Evolutionary conservation across 2,113 vertebrate species (phyloP).

Genomic region (Amphiprion percula): DNA sequence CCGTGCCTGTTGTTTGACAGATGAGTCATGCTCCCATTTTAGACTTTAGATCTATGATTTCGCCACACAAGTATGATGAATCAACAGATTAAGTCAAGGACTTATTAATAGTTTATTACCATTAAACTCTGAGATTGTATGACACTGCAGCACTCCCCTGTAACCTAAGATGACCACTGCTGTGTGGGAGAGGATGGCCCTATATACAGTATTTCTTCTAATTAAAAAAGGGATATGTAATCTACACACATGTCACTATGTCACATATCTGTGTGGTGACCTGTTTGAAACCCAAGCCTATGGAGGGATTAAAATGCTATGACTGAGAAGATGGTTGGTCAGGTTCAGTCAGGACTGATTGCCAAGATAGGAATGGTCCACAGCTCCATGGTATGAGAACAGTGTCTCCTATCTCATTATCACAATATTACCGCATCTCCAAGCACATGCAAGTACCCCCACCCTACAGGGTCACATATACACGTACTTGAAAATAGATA

Average conservation of each 20-base stretch:
- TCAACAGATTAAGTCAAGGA: constrained; percentile 65
- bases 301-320: constrained; percentile 83
- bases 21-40: constrained; percentile 70
- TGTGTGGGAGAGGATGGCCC: constrained; percentile 53
- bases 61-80: constrained; percentile 55
- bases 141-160: constrained; percentile 63
- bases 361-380: constrained; percentile 69
- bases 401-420: constrained; percentile 81
- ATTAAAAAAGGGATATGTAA: constrained; percentile 84
- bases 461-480: constrained; percentile 13
- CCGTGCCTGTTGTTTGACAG: constrained; percentile 41
- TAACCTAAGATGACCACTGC: constrained; percentile 66
- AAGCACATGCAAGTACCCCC: constrained; percentile 35
- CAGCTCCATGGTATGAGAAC: constrained; percentile 74
- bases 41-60: constrained; percentile 53
- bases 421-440: constrained; percentile 71
- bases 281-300: constrained; percentile 78
- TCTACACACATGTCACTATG: constrained; percentile 78
- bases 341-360: constrained; percentile 61
- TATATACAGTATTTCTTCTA: constrained; percentile 73
- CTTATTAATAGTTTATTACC: constrained; percentile 74
- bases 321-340: constrained; percentile 71
- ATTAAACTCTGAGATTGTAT: constrained; percentile 66
- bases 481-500: constrained; percentile 20
- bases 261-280: constrained; percentile 80